phyloP scores from a whole-genome alignment of 2,888 invertebrate genomes.

The Ophion obscuratus region DNA sequence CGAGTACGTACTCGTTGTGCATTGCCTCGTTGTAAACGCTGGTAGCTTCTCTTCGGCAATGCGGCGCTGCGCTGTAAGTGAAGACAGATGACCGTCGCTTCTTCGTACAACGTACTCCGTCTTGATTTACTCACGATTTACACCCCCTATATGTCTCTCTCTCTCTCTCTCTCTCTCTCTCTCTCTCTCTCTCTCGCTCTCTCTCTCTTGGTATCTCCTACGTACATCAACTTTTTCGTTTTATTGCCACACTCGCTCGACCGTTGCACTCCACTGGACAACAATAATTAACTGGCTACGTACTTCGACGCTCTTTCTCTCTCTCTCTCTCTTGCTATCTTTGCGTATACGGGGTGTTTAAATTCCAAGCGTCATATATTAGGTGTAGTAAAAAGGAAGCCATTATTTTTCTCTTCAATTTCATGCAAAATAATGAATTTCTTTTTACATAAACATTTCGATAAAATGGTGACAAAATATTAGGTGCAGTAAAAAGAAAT shows the following conservation, averaged over 20 bases:
- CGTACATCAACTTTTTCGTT: conserved; percentile 37
- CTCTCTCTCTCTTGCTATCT: conserved; percentile 2
- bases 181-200: conserved; percentile 17
- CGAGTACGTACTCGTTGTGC: conserved; percentile 11
- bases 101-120: conserved; percentile 52
- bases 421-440: too few relatives aligned
- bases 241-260: conserved; percentile 36
- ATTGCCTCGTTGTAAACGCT: conserved; percentile 36
- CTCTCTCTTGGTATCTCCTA: conserved; percentile 44
- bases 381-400: too few relatives aligned
- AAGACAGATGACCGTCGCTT: conserved; percentile 77
- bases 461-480: too few relatives aligned
- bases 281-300: conserved; percentile 54
- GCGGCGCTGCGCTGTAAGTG: conserved; percentile 61
- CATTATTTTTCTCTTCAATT: too few relatives aligned
- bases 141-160: conserved; percentile 38
- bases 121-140: conserved; percentile 64
- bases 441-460: too few relatives aligned
- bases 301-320: background rate
- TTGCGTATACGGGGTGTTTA: background rate
- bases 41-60: conserved; percentile 37
- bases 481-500: too few relatives aligned
- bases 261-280: conserved; percentile 54
- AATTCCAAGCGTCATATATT: background rate
- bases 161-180: conserved; percentile 34